Evolutionary conservation across 2,797 vertebrate species (phyloP), one percentile per base, ranked within the genome.

Genomic region (Protonibea diacanthus): DNA sequence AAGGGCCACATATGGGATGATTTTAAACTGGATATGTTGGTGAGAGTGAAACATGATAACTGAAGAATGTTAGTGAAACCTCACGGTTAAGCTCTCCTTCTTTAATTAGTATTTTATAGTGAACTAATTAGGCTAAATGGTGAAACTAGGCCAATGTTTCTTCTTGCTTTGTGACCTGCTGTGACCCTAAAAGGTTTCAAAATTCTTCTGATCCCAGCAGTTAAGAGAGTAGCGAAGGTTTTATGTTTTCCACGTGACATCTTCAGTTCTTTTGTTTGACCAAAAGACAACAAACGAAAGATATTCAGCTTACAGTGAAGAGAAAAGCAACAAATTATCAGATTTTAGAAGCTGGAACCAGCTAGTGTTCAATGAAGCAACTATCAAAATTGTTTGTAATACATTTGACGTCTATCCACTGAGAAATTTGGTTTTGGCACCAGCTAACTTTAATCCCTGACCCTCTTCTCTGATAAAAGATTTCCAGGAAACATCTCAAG

Each of bases 401-500:
- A 40, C 8, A 71, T 51, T 25, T 8, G 1, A 45, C 15, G 44
- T 48, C 8, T 2, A 4, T 8, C 8, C 14, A 11, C 1, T 33
- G 4, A 25, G 10, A 21, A 14, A 21, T 23, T 6, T 21, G 9
- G 21, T 23, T 56, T 48, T 4, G 11, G 13, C 44, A 27, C 21
- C 5, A 23, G 3, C 51, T 76, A 21, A 44, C 12, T 23, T 49
- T 38, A 20, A 81, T 27, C 11, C 2, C 17, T 13, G n/a, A 42
- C 18, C 48, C 29, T 25, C 38, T 17, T 38, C 44, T 47, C 40
- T 6, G 33, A 38, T 38, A 38, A 38, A 38, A 9, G 33, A 49
- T 64, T 75, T 81, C n/a, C 29, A 74, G 76, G 71, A 85, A 72
- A 65, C 38, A 10, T 71, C 52, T 77, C 21, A n/a, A 61, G 38